Evolutionary conservation across 2,888 invertebrate species (phyloP), one percentile per base, ranked within the genome.

Genomic region (Syrista parreyssii): DNA sequence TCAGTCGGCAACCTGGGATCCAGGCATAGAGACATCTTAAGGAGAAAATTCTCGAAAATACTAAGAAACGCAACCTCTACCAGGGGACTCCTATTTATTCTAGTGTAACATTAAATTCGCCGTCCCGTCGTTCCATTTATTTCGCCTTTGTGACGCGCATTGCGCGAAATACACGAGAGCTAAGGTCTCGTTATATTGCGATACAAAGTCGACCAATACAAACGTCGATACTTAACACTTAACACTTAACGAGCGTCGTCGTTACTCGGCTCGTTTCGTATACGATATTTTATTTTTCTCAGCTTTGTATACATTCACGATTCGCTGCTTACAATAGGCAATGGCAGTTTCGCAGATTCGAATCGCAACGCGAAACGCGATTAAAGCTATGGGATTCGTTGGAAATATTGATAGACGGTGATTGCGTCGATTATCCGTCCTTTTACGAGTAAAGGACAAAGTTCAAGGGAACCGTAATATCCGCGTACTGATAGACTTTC

Each of bases 401-500:
- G 55, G 55, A 23, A 55, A 55, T 55, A 23, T 23, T 55, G 55
- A 55, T 55, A 23, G 55, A 23, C 55, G 55, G 23, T 55, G 55
- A 55, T 55, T 15, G 55, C 23, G 23, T 55, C 55, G 23, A 55
- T 55, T 55, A 55, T 55, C 4, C 71, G 71, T 71, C 30, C 33
- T 15, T 31, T 31, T 32, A 71, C 31, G 71, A 71, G 71, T 12
- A 32, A 74, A 12, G 35, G 30, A 30, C 33, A 23, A 34, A 74
- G n/a, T 30, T 74, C 75, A 11, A 40, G 55, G 9, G 15, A 74
- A 80, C 82, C 81, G 83, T 82, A 82, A 84, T 84, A 84, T 84
- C 84, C 84, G 82, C 69, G 78, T 75, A 77, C 80, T 80, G 83
- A 84, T 84, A 83, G 84, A 84, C 80, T 83, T 81, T 84, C 82